phyloP scores from a whole-genome alignment of 2,113 vertebrate species.

The Petromus typicus region DNA sequence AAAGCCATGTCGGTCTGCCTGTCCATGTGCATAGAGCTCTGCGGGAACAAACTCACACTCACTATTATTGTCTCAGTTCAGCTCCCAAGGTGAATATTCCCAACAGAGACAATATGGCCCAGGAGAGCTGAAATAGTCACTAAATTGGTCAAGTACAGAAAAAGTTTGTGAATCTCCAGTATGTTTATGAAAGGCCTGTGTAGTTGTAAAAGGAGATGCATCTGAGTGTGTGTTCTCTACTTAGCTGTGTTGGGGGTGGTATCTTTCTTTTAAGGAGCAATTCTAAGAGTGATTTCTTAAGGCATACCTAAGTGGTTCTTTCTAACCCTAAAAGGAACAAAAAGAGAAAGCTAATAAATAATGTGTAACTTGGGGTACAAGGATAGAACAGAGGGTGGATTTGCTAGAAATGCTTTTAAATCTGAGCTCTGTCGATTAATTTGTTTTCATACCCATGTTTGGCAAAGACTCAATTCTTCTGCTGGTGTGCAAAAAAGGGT shows the following conservation, averaged over 20 bases:
- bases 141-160: neutral
- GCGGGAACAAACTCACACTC: neutral
- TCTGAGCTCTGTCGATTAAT: neutral
- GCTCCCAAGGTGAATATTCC: neutral
- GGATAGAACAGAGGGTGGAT: neutral
- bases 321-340: neutral
- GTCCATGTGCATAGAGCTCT: neutral
- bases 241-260: neutral
- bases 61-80: neutral
- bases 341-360: neutral
- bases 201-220: neutral
- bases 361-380: neutral
- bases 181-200: neutral
- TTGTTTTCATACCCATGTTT: neutral
- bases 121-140: neutral
- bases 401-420: slow-evolving; percentile 5
- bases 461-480: neutral
- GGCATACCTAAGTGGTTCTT: neutral
- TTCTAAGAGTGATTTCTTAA: slow-evolving; percentile 17
- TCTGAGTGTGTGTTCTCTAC: neutral
- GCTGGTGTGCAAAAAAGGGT: neutral
- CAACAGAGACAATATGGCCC: neutral
- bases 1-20: neutral
- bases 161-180: neutral
- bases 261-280: neutral